Percentiles rank a stretch among this genome's conserved stretches.
These are phyloP conservation scores for Phanerotoma sp. DNA, from an alignment of 2,888 invertebrate species.

Conservation along the genomic window DNA sequence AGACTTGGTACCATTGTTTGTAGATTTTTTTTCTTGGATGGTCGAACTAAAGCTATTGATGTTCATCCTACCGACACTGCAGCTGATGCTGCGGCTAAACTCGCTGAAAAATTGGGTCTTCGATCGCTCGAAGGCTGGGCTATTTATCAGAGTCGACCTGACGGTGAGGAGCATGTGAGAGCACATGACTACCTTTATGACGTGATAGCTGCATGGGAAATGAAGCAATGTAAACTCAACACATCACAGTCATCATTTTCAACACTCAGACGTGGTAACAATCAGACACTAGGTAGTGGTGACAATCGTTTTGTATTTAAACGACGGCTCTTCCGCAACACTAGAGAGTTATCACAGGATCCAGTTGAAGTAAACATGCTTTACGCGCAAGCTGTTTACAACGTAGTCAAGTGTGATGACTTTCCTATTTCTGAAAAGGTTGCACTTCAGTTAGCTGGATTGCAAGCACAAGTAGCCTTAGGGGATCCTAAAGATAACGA, in stretches of 20 bases:
- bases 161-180: conserved; percentile 86
- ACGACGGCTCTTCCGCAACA: conserved; percentile 83
- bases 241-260: conserved; percentile 60
- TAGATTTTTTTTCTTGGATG: conserved; percentile 92
- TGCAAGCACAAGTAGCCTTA: conserved; percentile 92
- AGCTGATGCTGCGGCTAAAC: conserved; percentile 82
- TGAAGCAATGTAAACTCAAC: conserved; percentile 66
- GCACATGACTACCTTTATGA: conserved; percentile 92
- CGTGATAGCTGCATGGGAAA: conserved; percentile 93
- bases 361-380: conserved; percentile 92
- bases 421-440: conserved; percentile 95
- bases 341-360: conserved; percentile 88
- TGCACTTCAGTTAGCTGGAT: conserved; percentile 87
- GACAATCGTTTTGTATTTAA: conserved; percentile 93
- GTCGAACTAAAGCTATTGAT: conserved; percentile 92
- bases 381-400: conserved; percentile 93
- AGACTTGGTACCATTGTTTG: conserved; percentile 90
- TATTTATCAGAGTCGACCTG: conserved; percentile 85
- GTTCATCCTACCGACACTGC: conserved; percentile 95
- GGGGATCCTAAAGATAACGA: conserved; percentile 80
- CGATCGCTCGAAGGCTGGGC: conserved; percentile 91
- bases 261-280: conserved; percentile 62
- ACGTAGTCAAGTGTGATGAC: conserved; percentile 94
- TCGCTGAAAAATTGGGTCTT: conserved; percentile 86
- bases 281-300: conserved; percentile 75